A percentile compares a stretch with the other conserved stretches of the same genome.
Evolutionary conservation across 2,113 vertebrate species (phyloP).

Genomic region (Helogale parvula): DNA sequence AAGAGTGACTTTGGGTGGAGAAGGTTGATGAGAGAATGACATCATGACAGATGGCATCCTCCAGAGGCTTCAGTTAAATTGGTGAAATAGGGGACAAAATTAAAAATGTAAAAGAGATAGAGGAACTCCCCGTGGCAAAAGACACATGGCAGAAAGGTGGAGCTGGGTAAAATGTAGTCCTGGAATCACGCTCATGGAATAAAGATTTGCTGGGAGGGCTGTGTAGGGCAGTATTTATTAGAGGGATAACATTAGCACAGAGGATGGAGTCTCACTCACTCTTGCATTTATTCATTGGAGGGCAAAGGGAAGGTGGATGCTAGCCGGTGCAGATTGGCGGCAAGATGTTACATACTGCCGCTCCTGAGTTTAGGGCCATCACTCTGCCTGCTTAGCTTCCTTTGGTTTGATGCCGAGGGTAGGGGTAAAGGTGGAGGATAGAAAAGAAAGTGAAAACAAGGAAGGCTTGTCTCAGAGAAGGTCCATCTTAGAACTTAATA

Average conservation of each 20-base stretch:
- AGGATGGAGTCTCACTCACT: rapidly evolving
- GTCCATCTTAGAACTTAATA: neutral
- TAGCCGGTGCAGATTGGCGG: neutral
- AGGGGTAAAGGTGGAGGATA: neutral
- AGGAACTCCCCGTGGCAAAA: neutral
- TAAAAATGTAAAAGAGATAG: neutral
- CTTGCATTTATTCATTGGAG: neutral
- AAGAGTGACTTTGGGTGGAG: neutral
- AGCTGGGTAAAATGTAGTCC: neutral
- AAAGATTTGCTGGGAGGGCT: neutral
- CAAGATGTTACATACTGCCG: neutral
- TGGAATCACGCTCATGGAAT: neutral
- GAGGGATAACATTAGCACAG: neutral
- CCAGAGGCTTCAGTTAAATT: neutral
- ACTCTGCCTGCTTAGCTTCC: neutral
- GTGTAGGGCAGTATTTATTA: too few relatives aligned
- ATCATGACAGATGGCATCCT: neutral
- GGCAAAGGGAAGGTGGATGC: neutral
- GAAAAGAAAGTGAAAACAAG: neutral
- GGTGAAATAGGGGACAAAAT: neutral
- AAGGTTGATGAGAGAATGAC: neutral
- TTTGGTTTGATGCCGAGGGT: neutral
- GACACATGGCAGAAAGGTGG: neutral
- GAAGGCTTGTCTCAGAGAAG: neutral
- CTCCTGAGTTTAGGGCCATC: neutral